Evolutionary conservation across 2,888 invertebrate species (phyloP), one percentile per base, ranked within the genome.

Genomic region (Allygus modestus): DNA sequence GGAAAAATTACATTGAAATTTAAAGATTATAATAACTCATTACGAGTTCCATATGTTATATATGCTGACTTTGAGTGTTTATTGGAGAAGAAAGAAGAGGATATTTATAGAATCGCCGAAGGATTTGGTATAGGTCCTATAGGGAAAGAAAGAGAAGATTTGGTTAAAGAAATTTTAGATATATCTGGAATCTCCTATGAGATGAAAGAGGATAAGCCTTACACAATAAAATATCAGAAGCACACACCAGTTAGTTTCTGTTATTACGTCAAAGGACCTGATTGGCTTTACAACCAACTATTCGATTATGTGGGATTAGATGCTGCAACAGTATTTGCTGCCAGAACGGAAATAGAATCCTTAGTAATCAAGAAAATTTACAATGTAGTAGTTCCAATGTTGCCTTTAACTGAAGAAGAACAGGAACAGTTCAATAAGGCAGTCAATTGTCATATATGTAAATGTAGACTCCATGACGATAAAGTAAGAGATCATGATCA

Each of bases 1-100:
- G 51, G 51, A 12, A 17, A n/a, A n/a, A 51, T 2, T n/a, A n/a
- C n/a, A n/a, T 51, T 51, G 15, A 51, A 51, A 17, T 51, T 51
- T n/a, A 51, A 51, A 51, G 51, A 51, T n/a, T 17, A 51, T n/a
- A 51, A 51, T n/a, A 51, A 17, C 9, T 12, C 11, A 12, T 4
- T 51, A 15, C 9, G n/a, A n/a, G 51, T 51, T 12, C 51, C 51
- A 4, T 51, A 12, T 15, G 51, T 51, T 17, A 51, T 51, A 7
- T 51, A 51, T 51, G 51, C 51, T 17, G 51, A 51, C 15, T 51
- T 51, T 51, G 51, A 51, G 51, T 51, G 51, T 17, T n/a, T n/a
- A n/a, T n/a, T n/a, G n/a, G n/a, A n/a, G n/a, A n/a, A n/a, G n/a
- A n/a, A n/a, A n/a, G n/a, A n/a, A n/a, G n/a, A 51, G 9, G 51